Conservation (phyloP, 2,113 vertebrate genomes). For the Natator depressus region DNA sequence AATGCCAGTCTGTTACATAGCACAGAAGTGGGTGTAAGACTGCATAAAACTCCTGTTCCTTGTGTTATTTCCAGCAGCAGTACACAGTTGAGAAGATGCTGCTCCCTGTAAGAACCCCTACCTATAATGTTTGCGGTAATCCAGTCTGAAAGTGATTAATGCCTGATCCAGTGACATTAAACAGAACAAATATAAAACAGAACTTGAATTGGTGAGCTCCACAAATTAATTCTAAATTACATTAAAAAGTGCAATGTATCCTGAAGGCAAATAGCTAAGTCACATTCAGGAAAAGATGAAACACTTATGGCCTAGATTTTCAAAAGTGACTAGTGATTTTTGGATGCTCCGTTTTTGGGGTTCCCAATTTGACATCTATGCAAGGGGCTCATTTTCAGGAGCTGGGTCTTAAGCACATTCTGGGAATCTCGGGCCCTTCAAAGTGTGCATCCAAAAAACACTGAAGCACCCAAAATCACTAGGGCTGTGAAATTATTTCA, state of each 20-base stretch:
- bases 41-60: neutral
- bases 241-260: neutral
- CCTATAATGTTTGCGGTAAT: neutral
- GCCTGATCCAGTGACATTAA: neutral
- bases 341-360: neutral
- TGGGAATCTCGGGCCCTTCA: slow-evolving; percentile 5
- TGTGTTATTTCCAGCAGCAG: neutral
- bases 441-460: neutral
- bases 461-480: neutral
- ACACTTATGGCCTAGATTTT: neutral
- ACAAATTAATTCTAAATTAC: neutral
- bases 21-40: neutral
- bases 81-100: neutral
- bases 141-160: neutral
- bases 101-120: neutral
- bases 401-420: slow-evolving; percentile 20
- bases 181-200: neutral
- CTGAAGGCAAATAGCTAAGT: neutral
- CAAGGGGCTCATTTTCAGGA: neutral
- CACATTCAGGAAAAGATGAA: neutral
- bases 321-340: neutral
- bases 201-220: neutral
- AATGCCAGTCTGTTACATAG: neutral
- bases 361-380: neutral
- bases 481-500: neutral